A percentile compares a stretch with the other conserved stretches of the same genome.
These are phyloP conservation scores for Acromyrmex heyeri DNA, from an alignment of 1,140 invertebrate species.

Conservation along the genomic window DNA sequence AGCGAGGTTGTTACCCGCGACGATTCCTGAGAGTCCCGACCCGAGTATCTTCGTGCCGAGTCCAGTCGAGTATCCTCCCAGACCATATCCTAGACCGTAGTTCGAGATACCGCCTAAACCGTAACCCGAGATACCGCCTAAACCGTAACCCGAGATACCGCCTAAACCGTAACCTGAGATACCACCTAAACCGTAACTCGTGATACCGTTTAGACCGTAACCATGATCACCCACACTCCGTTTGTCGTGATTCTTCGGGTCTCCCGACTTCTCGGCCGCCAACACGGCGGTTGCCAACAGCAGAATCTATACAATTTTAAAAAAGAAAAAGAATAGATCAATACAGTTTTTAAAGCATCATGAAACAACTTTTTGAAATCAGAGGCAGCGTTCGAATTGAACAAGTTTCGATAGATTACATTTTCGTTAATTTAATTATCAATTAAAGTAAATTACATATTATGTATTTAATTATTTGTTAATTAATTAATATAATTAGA, in stretches of 20 bases:
- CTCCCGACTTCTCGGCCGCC: neutral
- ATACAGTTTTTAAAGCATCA: conserved; percentile 12
- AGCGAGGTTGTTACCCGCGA: neutral
- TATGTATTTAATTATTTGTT: neutral
- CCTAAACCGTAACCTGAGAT: neutral
- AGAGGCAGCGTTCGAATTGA: too few relatives aligned
- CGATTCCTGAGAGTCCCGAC: conserved; percentile 3
- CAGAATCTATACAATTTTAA: conserved; percentile 20
- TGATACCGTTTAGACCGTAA: neutral
- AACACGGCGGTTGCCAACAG: conserved; percentile 54
- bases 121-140: neutral
- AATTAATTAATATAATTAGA: conserved; percentile 14
- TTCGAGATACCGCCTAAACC: neutral
- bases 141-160: neutral
- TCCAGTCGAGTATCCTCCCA: conserved; percentile 3
- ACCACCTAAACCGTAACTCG: neutral
- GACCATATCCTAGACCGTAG: neutral
- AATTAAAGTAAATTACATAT: neutral
- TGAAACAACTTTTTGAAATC: neutral
- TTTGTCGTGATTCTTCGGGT: conserved; percentile 16
- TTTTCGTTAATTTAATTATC: conserved; percentile 27
- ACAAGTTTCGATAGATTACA: neutral
- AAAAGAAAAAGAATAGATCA: conserved; percentile 4
- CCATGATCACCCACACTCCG: neutral
- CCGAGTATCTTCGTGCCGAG: neutral